Conservation (phyloP, 2,888 invertebrate genomes). For the Gandaritis pyraliata region DNA sequence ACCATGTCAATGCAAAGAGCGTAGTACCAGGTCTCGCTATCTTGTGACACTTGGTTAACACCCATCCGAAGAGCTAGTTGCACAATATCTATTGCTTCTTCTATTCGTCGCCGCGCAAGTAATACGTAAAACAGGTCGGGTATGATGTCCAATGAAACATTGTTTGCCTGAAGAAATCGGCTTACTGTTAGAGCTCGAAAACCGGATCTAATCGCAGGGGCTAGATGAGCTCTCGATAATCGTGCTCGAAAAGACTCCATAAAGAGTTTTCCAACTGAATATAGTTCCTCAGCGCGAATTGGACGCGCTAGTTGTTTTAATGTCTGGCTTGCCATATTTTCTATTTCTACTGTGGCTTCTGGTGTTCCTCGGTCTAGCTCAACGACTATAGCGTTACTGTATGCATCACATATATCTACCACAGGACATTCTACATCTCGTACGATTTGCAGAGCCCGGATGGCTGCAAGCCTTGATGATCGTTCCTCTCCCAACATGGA, state of each 20-base stretch:
- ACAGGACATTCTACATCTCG: constrained; percentile 67
- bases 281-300: constrained; percentile 72
- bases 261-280: constrained; percentile 74
- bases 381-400: constrained; percentile 74
- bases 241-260: constrained; percentile 72
- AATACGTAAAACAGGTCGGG: constrained; percentile 75
- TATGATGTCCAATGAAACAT: constrained; percentile 70
- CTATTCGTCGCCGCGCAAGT: constrained; percentile 70
- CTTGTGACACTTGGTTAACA: constrained; percentile 53
- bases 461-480: constrained; percentile 58
- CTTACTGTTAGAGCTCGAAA: constrained; percentile 72
- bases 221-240: constrained; percentile 62
- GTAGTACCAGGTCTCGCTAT: constrained; percentile 81
- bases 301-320: constrained; percentile 60
- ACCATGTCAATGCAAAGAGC: constrained; percentile 84
- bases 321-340: constrained; percentile 60
- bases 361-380: constrained; percentile 70
- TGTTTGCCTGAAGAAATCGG: constrained; percentile 69
- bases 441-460: constrained; percentile 63
- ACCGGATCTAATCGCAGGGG: constrained; percentile 66
- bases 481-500: constrained; percentile 63
- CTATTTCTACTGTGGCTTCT: constrained; percentile 65
- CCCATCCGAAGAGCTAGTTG: constrained; percentile 60
- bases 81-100: constrained; percentile 78
- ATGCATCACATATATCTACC: constrained; percentile 74